Evolutionary conservation across 2,113 vertebrate genomes (phyloP).

Genomic region (Bufo bufo): DNA sequence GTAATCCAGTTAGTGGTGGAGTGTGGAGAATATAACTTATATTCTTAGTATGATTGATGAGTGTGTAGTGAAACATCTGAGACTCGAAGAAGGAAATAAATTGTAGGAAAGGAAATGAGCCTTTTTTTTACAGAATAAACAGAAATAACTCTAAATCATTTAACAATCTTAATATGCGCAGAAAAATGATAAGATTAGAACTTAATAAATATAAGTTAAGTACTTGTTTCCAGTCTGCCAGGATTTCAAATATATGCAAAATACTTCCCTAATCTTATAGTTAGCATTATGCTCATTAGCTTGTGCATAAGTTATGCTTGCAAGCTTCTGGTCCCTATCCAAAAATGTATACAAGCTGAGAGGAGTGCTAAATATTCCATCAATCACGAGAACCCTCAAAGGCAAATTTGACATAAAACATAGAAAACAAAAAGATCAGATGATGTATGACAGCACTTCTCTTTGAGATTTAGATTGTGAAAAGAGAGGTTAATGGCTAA

Average conservation of each 20-base stretch:
- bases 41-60: slow-evolving; percentile 91
- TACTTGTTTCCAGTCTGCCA: slow-evolving; percentile 27
- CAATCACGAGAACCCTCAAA: slow-evolving; percentile 35
- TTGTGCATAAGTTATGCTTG: slow-evolving; percentile 39
- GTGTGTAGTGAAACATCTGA: slow-evolving; percentile 71
- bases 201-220: slow-evolving; percentile 54
- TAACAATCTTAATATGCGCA: slow-evolving; percentile 41
- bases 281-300: slow-evolving; percentile 39
- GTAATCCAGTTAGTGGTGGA: slow-evolving; percentile 89
- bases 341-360: slow-evolving; percentile 29
- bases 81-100: slow-evolving; percentile 73
- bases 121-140: slow-evolving; percentile 44
- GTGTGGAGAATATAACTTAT: slow-evolving; percentile 82
- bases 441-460: neutral
- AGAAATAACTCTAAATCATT: slow-evolving; percentile 53
- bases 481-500: neutral
- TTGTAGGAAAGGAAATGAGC: slow-evolving; percentile 51
- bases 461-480: neutral
- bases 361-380: slow-evolving; percentile 28
- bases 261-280: slow-evolving; percentile 40
- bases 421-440: slow-evolving; percentile 34
- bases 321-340: slow-evolving; percentile 1
- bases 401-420: slow-evolving; percentile 27
- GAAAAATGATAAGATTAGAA: slow-evolving; percentile 49
- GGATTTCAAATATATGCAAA: slow-evolving; percentile 44